phyloP scores from a whole-genome alignment of 2,888 invertebrate species.

The Ligdia adustata region DNA sequence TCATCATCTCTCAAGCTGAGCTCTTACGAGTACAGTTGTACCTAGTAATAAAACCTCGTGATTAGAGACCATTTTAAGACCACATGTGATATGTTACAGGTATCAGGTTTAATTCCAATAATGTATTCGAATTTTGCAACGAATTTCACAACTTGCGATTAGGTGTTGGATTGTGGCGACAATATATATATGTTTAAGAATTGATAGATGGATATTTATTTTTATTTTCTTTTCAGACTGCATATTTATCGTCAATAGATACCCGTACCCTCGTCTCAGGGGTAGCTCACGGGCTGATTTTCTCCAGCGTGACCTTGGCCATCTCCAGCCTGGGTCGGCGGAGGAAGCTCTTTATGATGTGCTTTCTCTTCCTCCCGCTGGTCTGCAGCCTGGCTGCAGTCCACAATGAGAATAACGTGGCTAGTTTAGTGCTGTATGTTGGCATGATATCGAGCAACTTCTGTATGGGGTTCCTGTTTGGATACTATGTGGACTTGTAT shows the following conservation, averaged over 20 bases:
- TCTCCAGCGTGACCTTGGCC: conserved; percentile 23
- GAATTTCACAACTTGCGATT: too few relatives aligned
- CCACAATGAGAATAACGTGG: conserved; percentile 27
- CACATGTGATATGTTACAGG: too few relatives aligned
- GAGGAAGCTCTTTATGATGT: conserved; percentile 30
- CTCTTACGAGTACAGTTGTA: too few relatives aligned
- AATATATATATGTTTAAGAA: too few relatives aligned
- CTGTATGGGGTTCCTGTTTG: conserved; percentile 62
- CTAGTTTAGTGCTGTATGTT: conserved; percentile 37
- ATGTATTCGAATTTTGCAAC: too few relatives aligned
- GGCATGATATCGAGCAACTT: conserved; percentile 44
- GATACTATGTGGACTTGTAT: conserved; percentile 70
- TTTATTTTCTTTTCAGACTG: conserved; percentile 20
- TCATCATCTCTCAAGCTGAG: too few relatives aligned
- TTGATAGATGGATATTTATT: too few relatives aligned
- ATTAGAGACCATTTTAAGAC: too few relatives aligned
- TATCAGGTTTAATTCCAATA: too few relatives aligned
- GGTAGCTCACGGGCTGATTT: conserved; percentile 29
- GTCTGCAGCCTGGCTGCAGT: conserved; percentile 26
- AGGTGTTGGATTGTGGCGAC: too few relatives aligned
- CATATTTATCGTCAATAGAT: conserved; percentile 31
- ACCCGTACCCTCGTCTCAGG: conserved; percentile 30
- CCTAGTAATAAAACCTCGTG: too few relatives aligned
- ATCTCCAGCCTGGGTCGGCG: conserved; percentile 25
- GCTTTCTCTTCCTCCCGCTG: conserved; percentile 29